These are phyloP conservation scores for Zeuzera pyrina DNA, from an alignment of 2,888 invertebrate genomes.

Conservation along the genomic window DNA sequence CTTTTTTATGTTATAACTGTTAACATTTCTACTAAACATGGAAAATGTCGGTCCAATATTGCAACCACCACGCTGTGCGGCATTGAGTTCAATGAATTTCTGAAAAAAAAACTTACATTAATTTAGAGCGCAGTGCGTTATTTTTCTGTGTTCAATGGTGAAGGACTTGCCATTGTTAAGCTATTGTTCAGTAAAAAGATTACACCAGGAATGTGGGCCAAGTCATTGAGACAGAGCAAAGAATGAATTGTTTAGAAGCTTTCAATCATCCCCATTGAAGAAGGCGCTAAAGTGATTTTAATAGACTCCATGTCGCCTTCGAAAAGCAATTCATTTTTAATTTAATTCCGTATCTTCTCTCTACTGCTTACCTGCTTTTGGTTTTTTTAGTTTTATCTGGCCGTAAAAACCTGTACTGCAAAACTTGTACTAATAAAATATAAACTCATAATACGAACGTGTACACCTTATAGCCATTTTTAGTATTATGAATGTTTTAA, in stretches of 20 bases:
- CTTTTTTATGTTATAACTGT: not conserved
- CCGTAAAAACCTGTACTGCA: too few relatives aligned
- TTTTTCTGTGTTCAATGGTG: slow-evolving; percentile 47
- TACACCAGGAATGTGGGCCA: slow-evolving; percentile 61
- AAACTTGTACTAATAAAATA: too few relatives aligned
- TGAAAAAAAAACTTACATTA: slow-evolving; percentile 61
- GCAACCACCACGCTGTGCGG: slow-evolving; percentile 48
- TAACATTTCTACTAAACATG: too few relatives aligned
- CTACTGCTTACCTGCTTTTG: slow-evolving; percentile 37
- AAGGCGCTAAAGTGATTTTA: slow-evolving; percentile 67
- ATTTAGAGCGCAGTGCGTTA: slow-evolving; percentile 48
- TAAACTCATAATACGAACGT: too few relatives aligned
- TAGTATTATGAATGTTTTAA: too few relatives aligned
- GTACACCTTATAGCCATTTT: too few relatives aligned
- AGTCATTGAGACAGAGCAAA: slow-evolving; percentile 52
- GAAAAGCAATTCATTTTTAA: slow-evolving; percentile 51
- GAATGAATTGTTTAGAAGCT: slow-evolving; percentile 62
- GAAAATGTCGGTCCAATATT: too few relatives aligned
- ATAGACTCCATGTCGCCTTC: slow-evolving; percentile 67
- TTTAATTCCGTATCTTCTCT: slow-evolving; percentile 43
- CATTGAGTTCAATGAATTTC: slow-evolving; percentile 44
- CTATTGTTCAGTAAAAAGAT: slow-evolving; percentile 59
- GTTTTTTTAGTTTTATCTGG: too few relatives aligned
- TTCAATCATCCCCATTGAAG: slow-evolving; percentile 67
- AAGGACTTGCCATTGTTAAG: slow-evolving; percentile 48